Conservation (phyloP, 2,113 vertebrate genomes). For the Neolamprologus hecqui region DNA sequence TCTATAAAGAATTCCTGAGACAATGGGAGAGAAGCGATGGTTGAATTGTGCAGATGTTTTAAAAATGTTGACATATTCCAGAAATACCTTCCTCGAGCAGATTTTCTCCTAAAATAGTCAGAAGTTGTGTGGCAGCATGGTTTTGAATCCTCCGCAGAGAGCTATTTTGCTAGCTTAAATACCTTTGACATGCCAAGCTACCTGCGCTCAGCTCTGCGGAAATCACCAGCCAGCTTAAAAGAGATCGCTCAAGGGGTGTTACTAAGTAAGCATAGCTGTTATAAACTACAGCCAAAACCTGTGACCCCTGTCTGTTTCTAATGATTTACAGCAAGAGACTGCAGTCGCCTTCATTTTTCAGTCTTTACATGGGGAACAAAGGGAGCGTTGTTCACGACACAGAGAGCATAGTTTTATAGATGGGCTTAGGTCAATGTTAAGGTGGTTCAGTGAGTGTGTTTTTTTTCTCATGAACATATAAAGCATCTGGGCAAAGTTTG, state of each 20-base stretch:
- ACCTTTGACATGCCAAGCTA: conserved; percentile 16
- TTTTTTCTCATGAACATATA: neutral
- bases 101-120: neutral
- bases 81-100: neutral
- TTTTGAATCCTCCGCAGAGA: neutral
- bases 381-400: conserved; percentile 50
- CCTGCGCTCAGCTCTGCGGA: neutral
- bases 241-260: neutral
- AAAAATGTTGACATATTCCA: neutral
- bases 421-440: conserved; percentile 26
- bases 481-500: neutral
- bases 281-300: conserved; percentile 49
- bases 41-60: neutral
- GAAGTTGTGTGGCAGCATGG: neutral
- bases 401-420: conserved; percentile 36
- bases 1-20: neutral
- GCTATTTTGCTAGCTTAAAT: neutral
- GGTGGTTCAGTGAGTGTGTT: conserved; percentile 2
- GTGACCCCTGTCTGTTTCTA: conserved; percentile 49
- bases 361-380: conserved; percentile 55
- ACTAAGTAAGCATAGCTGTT: conserved; percentile 18
- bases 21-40: neutral
- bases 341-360: conserved; percentile 25
- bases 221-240: neutral
- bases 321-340: conserved; percentile 56